These are phyloP conservation scores for Cyrtonyx montezumae DNA, from an alignment of 2,113 vertebrate species.

Conservation along the genomic window DNA sequence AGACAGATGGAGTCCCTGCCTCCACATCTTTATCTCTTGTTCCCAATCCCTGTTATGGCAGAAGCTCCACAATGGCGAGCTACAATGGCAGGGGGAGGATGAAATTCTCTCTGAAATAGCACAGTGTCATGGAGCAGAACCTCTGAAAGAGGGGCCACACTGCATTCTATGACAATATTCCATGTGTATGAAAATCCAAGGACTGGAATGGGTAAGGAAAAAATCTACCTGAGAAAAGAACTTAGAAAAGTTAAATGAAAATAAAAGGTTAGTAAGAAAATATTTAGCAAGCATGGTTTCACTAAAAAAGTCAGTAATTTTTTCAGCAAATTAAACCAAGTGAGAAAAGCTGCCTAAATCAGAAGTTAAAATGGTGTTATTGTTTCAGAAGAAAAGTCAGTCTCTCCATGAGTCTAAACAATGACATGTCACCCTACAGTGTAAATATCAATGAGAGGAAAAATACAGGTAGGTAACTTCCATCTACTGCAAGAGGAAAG, in stretches of 20 bases:
- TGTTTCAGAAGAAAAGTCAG: constrained; percentile 35
- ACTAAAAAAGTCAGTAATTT: constrained; percentile 23
- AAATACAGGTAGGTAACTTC: constrained; percentile 21
- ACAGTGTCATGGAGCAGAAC: neutral
- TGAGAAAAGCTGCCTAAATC: neutral
- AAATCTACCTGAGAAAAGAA: neutral
- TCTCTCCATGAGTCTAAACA: constrained; percentile 39
- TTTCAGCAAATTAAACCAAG: constrained; percentile 22
- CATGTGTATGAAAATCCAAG: neutral
- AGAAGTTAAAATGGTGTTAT: constrained; percentile 37
- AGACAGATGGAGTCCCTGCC: neutral
- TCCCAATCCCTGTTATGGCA: neutral
- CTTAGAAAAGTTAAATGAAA: constrained; percentile 28
- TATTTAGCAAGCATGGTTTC: constrained; percentile 8
- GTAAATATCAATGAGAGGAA: constrained; percentile 11
- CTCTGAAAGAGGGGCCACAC: neutral
- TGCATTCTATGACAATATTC: neutral
- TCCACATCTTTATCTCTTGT: neutral
- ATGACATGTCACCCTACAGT: neutral
- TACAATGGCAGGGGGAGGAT: neutral
- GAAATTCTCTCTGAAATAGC: neutral
- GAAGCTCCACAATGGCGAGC: neutral
- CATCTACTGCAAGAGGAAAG: neutral
- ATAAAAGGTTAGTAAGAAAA: constrained; percentile 28
- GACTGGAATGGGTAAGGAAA: neutral